Evolutionary conservation across 2,888 invertebrate species (phyloP).

Genomic region (Octonoba sinensis): DNA sequence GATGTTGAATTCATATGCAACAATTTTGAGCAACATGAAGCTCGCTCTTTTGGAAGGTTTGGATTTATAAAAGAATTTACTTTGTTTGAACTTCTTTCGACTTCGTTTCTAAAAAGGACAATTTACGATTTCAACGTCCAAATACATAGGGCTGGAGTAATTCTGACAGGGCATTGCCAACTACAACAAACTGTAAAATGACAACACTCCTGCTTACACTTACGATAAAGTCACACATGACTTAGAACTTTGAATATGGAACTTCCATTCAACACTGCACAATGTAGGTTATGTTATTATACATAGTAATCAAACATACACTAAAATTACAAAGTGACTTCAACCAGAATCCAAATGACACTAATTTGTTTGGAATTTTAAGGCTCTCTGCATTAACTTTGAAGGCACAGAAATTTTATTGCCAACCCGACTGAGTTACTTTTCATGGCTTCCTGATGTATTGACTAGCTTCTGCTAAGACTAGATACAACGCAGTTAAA

Average conservation of each 20-base stretch:
- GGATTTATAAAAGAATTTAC: neutral
- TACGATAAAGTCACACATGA: too few relatives aligned
- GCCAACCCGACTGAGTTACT: slow-evolving; percentile 8
- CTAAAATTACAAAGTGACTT: too few relatives aligned
- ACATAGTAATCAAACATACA: too few relatives aligned
- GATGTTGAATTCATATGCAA: neutral
- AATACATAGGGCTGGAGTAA: neutral
- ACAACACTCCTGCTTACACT: too few relatives aligned
- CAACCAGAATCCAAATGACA: too few relatives aligned
- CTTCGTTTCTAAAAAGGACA: neutral
- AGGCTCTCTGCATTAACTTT: neutral
- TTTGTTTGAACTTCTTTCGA: neutral
- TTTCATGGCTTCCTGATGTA: slow-evolving; percentile 7
- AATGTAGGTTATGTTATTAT: too few relatives aligned
- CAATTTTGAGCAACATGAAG: slow-evolving; percentile 3
- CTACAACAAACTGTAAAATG: too few relatives aligned
- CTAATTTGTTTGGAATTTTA: too few relatives aligned
- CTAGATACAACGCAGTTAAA: slow-evolving; percentile 33
- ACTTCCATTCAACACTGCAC: too few relatives aligned
- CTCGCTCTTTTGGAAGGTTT: neutral
- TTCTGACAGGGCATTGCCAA: too few relatives aligned
- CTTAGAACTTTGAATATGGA: too few relatives aligned
- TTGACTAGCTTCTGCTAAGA: slow-evolving; percentile 46
- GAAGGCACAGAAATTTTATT: slow-evolving; percentile 36
- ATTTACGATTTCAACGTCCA: neutral